Percentiles rank a stretch among this genome's conserved stretches.
Evolutionary conservation across 2,797 vertebrate genomes (phyloP).

Genomic region (Oreonectes daqikongensis): DNA sequence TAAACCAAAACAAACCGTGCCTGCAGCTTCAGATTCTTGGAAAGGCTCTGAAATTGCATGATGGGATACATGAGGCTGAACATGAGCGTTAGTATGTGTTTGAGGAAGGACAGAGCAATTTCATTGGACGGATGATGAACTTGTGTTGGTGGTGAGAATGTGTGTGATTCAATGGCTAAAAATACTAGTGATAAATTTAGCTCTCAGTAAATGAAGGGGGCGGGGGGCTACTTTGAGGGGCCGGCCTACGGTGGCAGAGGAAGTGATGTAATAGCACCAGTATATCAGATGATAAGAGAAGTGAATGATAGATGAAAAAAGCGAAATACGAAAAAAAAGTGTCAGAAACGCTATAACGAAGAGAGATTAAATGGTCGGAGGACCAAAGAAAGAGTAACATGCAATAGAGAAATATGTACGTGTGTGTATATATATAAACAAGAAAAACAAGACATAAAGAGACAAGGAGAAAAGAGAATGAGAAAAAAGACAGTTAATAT

Average conservation of each 20-base stretch:
- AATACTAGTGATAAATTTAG: slow-evolving; percentile 31
- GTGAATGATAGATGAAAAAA: slow-evolving; percentile 44
- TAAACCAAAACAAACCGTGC: slow-evolving; percentile 9
- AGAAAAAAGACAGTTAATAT: slow-evolving; percentile 49
- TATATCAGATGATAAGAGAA: slow-evolving; percentile 34
- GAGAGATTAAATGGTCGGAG: slow-evolving; percentile 62
- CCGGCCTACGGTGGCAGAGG: slow-evolving; percentile 65
- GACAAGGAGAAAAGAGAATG: slow-evolving; percentile 41
- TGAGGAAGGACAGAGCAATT: not conserved
- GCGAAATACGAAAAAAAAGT: slow-evolving; percentile 31
- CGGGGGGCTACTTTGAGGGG: slow-evolving; percentile 69
- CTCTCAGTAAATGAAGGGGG: slow-evolving; percentile 12
- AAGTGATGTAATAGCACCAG: slow-evolving; percentile 52
- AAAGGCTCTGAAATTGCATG: slow-evolving; percentile 8
- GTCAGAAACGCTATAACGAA: slow-evolving; percentile 62
- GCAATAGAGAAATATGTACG: slow-evolving; percentile 58
- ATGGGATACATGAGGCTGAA: not conserved
- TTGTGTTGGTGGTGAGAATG: slow-evolving; percentile 13
- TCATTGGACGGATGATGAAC: not conserved
- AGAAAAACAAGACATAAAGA: slow-evolving; percentile 46
- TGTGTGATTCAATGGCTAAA: slow-evolving; percentile 26
- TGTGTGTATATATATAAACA: not conserved
- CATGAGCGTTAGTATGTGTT: slow-evolving; percentile 22
- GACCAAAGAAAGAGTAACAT: slow-evolving; percentile 60
- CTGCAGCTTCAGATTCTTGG: not conserved